These are phyloP conservation scores for Seriola dumerili DNA, from an alignment of 2,113 vertebrate species.

Conservation along the genomic window DNA sequence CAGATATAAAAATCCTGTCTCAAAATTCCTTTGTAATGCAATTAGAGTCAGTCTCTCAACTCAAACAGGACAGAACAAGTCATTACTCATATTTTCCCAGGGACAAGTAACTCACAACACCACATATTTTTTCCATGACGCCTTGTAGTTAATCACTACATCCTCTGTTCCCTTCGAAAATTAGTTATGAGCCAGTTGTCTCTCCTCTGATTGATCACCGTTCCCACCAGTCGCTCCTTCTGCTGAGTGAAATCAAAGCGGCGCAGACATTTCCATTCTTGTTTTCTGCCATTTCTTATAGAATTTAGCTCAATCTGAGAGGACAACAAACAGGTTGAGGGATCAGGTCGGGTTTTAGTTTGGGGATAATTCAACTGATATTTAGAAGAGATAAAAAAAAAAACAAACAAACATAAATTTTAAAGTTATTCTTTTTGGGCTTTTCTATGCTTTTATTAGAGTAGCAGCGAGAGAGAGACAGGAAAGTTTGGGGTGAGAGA, in stretches of 20 bases:
- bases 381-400: conserved; percentile 35
- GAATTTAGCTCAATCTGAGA: not conserved
- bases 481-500: no score
- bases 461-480: no score
- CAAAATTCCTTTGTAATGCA: not conserved
- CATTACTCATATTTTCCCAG: conserved; percentile 7
- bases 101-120: conserved; percentile 19
- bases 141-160: conserved; percentile 24
- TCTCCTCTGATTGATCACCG: conserved; percentile 11
- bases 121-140: conserved; percentile 19
- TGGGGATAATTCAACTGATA: conserved; percentile 49
- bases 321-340: conserved; percentile 17
- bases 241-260: conserved; percentile 31
- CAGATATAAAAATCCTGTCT: not conserved
- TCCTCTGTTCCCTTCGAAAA: conserved; percentile 33
- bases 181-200: conserved; percentile 17
- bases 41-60: conserved; percentile 4
- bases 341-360: conserved; percentile 40
- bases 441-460: no score
- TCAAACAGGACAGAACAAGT: conserved; percentile 4
- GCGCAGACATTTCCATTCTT: conserved; percentile 15
- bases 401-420: not conserved
- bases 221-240: conserved; percentile 3
- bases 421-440: no score
- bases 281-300: conserved; percentile 17